These are phyloP conservation scores for Sylvia borin DNA, from an alignment of 2,797 vertebrate genomes.

Conservation along the genomic window DNA sequence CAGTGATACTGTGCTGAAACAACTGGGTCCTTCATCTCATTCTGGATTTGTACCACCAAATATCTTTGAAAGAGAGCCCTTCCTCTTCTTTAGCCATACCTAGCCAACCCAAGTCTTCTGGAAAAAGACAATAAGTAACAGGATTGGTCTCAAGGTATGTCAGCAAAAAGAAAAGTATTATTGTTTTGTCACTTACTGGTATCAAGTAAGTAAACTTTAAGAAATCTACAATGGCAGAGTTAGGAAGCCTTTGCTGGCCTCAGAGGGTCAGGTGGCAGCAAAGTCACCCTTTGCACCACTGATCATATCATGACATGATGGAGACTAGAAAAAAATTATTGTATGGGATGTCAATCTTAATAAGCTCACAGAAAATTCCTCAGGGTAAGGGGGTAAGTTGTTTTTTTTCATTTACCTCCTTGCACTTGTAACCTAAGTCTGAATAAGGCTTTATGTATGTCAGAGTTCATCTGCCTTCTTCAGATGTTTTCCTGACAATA, in stretches of 20 bases:
- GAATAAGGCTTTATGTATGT: neutral
- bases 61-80: neutral
- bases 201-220: neutral
- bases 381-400: neutral
- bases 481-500: neutral
- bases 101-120: neutral
- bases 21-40: neutral
- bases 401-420: neutral
- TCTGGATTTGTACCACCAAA: neutral
- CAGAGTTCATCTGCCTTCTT: neutral
- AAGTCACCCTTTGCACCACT: neutral
- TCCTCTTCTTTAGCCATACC: neutral
- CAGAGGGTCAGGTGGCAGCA: neutral
- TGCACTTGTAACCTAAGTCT: neutral
- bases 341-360: neutral
- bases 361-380: neutral
- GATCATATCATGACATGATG: neutral
- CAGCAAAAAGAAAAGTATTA: neutral
- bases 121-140: neutral
- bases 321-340: neutral
- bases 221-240: neutral
- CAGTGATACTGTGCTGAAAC: neutral
- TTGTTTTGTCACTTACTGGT: neutral
- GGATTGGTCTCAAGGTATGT: conserved; percentile 5
- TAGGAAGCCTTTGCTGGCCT: neutral